A percentile compares a stretch with the other conserved stretches of the same genome.
Evolutionary conservation across 2,888 invertebrate species (phyloP).

Genomic region (Drosophila picticornis): DNA sequence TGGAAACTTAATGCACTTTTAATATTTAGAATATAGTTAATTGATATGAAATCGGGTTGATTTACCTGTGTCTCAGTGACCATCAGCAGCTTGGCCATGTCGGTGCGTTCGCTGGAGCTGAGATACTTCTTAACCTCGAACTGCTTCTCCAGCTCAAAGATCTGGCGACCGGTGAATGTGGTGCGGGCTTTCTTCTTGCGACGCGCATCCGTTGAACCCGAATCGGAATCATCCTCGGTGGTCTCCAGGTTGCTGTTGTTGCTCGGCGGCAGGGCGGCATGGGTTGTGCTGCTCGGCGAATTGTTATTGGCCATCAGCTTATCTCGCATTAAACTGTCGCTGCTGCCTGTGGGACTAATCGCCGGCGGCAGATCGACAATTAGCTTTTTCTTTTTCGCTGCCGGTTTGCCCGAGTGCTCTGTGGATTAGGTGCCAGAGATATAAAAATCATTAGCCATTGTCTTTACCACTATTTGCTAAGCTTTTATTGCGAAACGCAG

Average conservation of each 20-base stretch:
- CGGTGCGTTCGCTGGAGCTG: constrained; percentile 96
- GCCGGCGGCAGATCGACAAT: constrained; percentile 68
- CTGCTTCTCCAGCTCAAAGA: constrained; percentile 98
- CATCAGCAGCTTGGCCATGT: constrained; percentile 96
- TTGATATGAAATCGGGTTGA: neutral
- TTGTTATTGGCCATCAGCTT: constrained; percentile 60
- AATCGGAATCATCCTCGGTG: constrained; percentile 86
- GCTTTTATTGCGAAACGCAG: constrained; percentile 44
- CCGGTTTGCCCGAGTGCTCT: constrained; percentile 72
- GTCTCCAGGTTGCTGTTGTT: constrained; percentile 76
- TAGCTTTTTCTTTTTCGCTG: constrained; percentile 83
- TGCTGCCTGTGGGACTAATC: constrained; percentile 79
- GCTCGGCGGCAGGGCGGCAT: constrained; percentile 22
- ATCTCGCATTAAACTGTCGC: constrained; percentile 80
- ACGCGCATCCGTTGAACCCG: constrained; percentile 86
- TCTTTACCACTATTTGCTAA: constrained; percentile 19
- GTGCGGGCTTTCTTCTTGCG: constrained; percentile 95
- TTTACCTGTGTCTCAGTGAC: constrained; percentile 98
- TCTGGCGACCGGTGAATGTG: constrained; percentile 97
- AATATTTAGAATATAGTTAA: neutral
- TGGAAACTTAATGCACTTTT: neutral
- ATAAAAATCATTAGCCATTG: constrained; percentile 25
- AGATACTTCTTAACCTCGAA: constrained; percentile 98
- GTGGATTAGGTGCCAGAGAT: constrained; percentile 5
- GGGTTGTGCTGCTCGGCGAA: constrained; percentile 54